Conservation (phyloP, 2,797 vertebrate genomes). For the Malacoraja senta region DNA sequence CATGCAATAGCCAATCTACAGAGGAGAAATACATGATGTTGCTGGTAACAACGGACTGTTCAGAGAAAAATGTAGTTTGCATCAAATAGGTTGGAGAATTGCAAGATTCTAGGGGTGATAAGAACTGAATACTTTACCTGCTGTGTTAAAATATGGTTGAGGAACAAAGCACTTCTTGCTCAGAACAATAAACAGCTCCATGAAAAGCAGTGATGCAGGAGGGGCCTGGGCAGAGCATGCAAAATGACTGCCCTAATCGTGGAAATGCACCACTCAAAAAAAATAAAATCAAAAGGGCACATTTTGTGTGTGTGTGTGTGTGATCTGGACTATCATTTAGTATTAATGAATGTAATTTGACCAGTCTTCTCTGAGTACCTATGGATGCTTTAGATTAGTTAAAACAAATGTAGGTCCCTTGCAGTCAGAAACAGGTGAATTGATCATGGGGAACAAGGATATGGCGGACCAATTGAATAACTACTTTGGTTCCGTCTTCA, state of each 20-base stretch:
- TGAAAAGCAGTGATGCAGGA: background rate
- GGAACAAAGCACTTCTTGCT: no score
- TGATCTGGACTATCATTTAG: background rate
- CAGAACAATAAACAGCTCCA: background rate
- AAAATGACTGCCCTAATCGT: background rate
- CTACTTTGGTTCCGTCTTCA: no score
- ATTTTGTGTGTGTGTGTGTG: background rate
- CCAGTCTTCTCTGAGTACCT: background rate
- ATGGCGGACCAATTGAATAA: no score
- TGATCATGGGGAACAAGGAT: no score
- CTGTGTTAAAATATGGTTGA: no score
- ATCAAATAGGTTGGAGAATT: background rate
- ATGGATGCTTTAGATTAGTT: no score
- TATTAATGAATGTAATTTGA: background rate
- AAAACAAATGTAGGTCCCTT: no score
- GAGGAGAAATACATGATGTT: background rate
- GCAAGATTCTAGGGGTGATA: background rate
- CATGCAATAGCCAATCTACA: no score
- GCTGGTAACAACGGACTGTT: no score
- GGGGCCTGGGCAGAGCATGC: background rate
- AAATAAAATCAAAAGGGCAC: no score
- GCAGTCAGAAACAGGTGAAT: no score
- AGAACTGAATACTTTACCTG: no score
- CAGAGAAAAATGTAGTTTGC: background rate
- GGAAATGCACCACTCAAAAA: background rate